phyloP scores from a whole-genome alignment of 1,140 invertebrate genomes.

The Nautilus pompilius region DNA sequence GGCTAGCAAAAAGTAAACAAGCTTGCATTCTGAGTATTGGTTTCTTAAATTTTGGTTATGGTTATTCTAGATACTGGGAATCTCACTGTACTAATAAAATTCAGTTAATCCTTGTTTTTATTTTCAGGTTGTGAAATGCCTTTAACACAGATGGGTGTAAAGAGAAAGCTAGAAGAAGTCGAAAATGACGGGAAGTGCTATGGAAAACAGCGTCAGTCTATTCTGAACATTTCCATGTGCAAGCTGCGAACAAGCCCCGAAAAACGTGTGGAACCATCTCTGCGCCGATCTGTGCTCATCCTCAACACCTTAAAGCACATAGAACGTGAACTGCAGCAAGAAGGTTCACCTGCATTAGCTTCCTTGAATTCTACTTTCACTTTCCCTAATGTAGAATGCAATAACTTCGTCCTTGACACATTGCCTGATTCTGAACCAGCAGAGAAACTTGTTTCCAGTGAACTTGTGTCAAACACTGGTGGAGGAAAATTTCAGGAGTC shows the following conservation, averaged over 20 bases:
- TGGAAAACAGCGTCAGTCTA: constrained; percentile 69
- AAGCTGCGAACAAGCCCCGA: constrained; percentile 77
- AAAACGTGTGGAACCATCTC: constrained; percentile 68
- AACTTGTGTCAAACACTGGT: neutral
- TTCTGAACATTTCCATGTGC: constrained; percentile 88
- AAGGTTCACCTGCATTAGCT: constrained; percentile 57
- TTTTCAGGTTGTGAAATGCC: constrained; percentile 1
- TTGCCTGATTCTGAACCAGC: constrained; percentile 13
- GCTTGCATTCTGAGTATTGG: no score
- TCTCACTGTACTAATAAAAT: no score
- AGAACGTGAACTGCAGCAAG: constrained; percentile 84
- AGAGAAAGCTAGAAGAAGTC: constrained; percentile 38
- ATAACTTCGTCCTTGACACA: constrained; percentile 29
- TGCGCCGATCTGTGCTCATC: constrained; percentile 89
- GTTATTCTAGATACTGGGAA: no score
- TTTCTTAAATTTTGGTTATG: no score
- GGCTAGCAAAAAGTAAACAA: no score
- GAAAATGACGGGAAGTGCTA: constrained; percentile 13
- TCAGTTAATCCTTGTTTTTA: no score
- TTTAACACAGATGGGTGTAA: constrained; percentile 16
- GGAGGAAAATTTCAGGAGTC: constrained; percentile 4
- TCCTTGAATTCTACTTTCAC: constrained; percentile 25
- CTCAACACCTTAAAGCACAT: constrained; percentile 89
- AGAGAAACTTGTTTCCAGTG: neutral
- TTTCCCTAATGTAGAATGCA: constrained; percentile 13